Base-by-base conservation (phyloP, 2,113 vertebrate species). In the Saguinus midas region DNA sequence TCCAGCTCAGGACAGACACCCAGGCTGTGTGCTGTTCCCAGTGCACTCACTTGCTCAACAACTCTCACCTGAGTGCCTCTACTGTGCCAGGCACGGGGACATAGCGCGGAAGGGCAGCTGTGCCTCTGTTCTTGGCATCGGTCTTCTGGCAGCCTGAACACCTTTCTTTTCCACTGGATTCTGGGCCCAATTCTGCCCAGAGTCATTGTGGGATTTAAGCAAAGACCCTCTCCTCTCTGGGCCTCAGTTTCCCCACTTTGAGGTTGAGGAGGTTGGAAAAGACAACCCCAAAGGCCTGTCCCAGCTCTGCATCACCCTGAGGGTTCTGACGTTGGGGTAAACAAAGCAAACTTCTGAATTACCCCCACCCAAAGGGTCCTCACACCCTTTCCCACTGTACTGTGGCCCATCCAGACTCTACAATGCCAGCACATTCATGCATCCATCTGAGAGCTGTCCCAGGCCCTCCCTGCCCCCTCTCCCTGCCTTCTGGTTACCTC, bases 371-470 rank as follows among this genome's bases (percentile, higher is more conserved):
- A 4, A 0, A 4, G 2, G 45, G 29, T 52, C 14, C 13, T 20
- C 8, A 11, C 16, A 18, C 55, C 45, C 21, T 58, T 35, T 20
- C 61, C 52, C 84, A 78, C n/a, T 48, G 21, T 43, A 7, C 35
- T 1, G 4, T 4, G 55, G 52, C 9, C 40, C 40, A 0, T 32
- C 2, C 55, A 25, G 55, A 45, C 25, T 1, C 37, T 5, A 40
- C 27, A 2, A 0, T 0, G 16, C 73, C 12, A 0, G 27, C 40
- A 32, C 17, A 6, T 11, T 29, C 13, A 18, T 0, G 1, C 7
- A 17, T 35, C 20, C 5, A 1, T n/a, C 72, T 52, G 27, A 86
- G 40, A 11, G 37, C 8, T 17, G 17, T 21, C 16, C 5, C 16
- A 32, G 35, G n/a, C 40, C 16, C 81, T 11, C 61, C 5, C 1